Conservation (phyloP, 2,888 invertebrate species). For the Tetrapedia diversipes region DNA sequence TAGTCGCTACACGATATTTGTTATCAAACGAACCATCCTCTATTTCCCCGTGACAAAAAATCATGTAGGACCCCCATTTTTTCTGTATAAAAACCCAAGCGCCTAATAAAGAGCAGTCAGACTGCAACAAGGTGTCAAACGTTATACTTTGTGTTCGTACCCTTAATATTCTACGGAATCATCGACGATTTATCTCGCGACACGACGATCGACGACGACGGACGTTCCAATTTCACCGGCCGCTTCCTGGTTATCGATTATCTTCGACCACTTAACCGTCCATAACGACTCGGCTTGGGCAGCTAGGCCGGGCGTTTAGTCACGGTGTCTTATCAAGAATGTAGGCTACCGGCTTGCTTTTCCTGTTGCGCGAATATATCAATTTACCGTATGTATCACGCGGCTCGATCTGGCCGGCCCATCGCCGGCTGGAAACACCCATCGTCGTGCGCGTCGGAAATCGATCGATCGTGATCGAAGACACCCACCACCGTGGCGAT, state of each 20-base stretch:
- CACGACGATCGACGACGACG: not conserved
- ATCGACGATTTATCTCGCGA: no score
- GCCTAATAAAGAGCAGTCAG: no score
- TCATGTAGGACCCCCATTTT: no score
- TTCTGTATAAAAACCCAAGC: no score
- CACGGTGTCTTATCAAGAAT: constrained; percentile 63
- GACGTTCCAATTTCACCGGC: constrained; percentile 51
- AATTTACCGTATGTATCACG: constrained; percentile 59
- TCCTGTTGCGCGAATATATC: constrained; percentile 62
- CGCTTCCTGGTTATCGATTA: constrained; percentile 61
- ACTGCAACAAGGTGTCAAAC: no score
- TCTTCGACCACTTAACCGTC: constrained; percentile 49
- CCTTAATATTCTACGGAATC: no score
- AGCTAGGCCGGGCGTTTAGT: constrained; percentile 48
- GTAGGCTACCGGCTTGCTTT: constrained; percentile 60
- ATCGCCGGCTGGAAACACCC: constrained; percentile 45
- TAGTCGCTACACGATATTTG: no score
- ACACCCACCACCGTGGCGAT: constrained; percentile 13
- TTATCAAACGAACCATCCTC: no score
- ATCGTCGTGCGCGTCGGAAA: constrained; percentile 35
- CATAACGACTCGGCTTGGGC: constrained; percentile 30
- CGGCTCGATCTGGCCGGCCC: constrained; percentile 33
- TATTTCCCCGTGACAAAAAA: no score
- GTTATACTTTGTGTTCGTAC: no score
- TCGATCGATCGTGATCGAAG: constrained; percentile 47